phyloP scores from a whole-genome alignment of 2,888 invertebrate genomes.

The Troglohyphantes excavatus region DNA sequence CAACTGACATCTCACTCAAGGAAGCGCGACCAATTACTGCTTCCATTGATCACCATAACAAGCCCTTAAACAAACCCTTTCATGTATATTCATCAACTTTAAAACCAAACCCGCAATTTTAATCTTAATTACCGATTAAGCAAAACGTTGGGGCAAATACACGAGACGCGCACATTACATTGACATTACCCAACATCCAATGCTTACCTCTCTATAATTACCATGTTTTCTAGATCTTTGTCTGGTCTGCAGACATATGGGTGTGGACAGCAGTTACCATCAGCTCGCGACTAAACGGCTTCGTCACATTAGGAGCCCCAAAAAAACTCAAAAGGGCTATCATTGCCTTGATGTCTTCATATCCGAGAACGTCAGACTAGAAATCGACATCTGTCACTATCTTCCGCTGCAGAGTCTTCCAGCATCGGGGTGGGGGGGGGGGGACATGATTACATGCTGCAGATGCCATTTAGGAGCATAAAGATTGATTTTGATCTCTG shows the following conservation, averaged over 20 bases:
- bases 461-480: slow-evolving; percentile 49
- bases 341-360: slow-evolving; percentile 74
- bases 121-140: slow-evolving; percentile 49
- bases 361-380: slow-evolving; percentile 20
- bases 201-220: slow-evolving; percentile 34
- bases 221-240: slow-evolving; percentile 23
- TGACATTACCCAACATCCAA: not conserved
- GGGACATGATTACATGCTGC: slow-evolving; percentile 57
- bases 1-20: not conserved
- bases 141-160: slow-evolving; percentile 6
- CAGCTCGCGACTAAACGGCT: slow-evolving; percentile 14
- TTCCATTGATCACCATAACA: slow-evolving; percentile 5
- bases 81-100: slow-evolving; percentile 57
- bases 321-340: slow-evolving; percentile 54
- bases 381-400: slow-evolving; percentile 69
- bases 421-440: not conserved
- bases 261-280: slow-evolving; percentile 51
- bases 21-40: slow-evolving; percentile 38
- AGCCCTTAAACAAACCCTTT: slow-evolving; percentile 24
- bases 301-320: slow-evolving; percentile 50
- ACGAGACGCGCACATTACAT: not conserved
- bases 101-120: slow-evolving; percentile 40
- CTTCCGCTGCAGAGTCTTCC: not conserved
- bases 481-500: slow-evolving; percentile 63
- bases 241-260: slow-evolving; percentile 20